phyloP scores from a whole-genome alignment of 2,113 vertebrate species.

The Paramisgurnus dabryanus region DNA sequence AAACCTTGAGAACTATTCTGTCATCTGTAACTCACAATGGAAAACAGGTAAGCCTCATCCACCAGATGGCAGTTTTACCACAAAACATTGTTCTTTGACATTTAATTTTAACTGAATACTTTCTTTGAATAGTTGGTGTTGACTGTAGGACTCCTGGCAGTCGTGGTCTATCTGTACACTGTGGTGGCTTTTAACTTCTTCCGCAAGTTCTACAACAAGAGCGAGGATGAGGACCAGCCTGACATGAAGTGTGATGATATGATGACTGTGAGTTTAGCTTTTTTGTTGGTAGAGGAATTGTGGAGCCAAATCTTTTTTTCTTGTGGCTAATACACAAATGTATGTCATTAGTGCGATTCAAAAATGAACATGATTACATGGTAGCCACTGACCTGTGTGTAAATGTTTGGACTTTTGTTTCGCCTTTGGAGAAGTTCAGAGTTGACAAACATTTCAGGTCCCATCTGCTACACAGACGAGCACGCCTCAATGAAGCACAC shows the following conservation, averaged over 20 bases:
- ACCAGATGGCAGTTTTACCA: constrained; percentile 57
- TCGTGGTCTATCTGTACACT: constrained; percentile 96
- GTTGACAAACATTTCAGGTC: too few relatives aligned
- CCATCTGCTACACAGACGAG: too few relatives aligned
- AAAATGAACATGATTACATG: too few relatives aligned
- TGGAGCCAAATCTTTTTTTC: too few relatives aligned
- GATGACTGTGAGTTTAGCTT: constrained; percentile 86
- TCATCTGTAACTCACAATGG: constrained; percentile 98
- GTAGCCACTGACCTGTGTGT: too few relatives aligned
- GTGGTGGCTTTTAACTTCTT: constrained; percentile 99
- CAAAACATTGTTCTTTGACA: not conserved
- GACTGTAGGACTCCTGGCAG: constrained; percentile 92
- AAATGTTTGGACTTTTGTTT: too few relatives aligned
- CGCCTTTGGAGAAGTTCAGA: too few relatives aligned
- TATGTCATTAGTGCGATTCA: too few relatives aligned
- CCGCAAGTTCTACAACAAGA: constrained; percentile 99
- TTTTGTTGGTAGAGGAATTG: not conserved
- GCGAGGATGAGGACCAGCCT: constrained; percentile 92
- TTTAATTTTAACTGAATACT: not conserved
- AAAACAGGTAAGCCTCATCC: constrained; percentile 84
- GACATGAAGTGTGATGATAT: constrained; percentile 99
- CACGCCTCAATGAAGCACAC: not conserved
- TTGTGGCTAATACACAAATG: too few relatives aligned
- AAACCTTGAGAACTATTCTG: constrained; percentile 92
- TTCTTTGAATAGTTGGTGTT: constrained; percentile 80